Evolutionary conservation across 2,113 vertebrate species (phyloP).

Genomic region (Brachyhypopomus occidentalis): DNA sequence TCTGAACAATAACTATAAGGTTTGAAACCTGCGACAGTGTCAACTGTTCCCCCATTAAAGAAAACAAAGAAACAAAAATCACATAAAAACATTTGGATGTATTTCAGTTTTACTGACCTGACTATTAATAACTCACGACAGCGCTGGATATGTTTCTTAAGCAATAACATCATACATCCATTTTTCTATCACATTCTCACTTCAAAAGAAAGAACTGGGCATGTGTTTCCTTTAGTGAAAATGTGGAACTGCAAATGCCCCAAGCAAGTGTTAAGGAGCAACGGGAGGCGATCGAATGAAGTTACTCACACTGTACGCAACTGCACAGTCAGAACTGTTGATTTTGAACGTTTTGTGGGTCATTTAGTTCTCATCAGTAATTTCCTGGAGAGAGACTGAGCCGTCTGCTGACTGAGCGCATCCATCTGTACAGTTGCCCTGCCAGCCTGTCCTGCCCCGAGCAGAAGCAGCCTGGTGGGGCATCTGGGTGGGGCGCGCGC

Average conservation of each 20-base stretch:
- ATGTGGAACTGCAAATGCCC: not conserved
- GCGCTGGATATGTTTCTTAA: not conserved
- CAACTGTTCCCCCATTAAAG: not conserved
- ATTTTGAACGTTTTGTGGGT: slow-evolving; percentile 13
- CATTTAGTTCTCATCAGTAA: slow-evolving; percentile 26
- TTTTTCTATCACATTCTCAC: too few relatives aligned
- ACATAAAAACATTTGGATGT: not conserved
- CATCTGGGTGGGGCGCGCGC: slow-evolving; percentile 24
- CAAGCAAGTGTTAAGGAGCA: not conserved
- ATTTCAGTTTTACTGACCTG: not conserved
- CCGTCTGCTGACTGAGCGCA: slow-evolving; percentile 31
- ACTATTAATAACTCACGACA: not conserved
- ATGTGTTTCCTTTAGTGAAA: not conserved
- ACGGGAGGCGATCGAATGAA: not conserved
- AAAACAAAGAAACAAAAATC: too few relatives aligned
- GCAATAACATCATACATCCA: not conserved
- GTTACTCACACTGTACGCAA: not conserved
- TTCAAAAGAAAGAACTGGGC: too few relatives aligned
- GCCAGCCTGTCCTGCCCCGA: slow-evolving; percentile 27
- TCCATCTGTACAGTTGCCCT: slow-evolving; percentile 27
- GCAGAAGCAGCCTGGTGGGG: slow-evolving; percentile 13
- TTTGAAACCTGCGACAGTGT: not conserved
- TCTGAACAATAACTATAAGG: not conserved
- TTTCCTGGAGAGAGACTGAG: not conserved
- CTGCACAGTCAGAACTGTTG: not conserved